Percentiles rank a stretch among this genome's conserved stretches.
Conservation (phyloP, 2,797 vertebrate species). For the Sebastes hubbsi region DNA sequence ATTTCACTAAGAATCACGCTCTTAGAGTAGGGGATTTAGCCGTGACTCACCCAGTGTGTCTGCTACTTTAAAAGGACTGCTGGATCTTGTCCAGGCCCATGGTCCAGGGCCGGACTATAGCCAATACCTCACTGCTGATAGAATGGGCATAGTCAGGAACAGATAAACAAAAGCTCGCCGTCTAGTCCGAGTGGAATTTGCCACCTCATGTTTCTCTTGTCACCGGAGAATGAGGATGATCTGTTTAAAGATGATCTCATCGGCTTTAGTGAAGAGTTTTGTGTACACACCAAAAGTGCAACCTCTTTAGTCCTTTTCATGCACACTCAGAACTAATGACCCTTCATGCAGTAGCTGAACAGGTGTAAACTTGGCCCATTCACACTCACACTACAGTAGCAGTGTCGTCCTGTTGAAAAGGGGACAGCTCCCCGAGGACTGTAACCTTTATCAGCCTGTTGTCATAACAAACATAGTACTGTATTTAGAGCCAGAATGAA, state of each 20-base stretch:
- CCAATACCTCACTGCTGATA: constrained; percentile 4
- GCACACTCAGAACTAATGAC: neutral
- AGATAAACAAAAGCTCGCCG: constrained; percentile 57
- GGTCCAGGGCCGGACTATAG: neutral
- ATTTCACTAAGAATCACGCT: constrained; percentile 17
- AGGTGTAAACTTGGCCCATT: neutral
- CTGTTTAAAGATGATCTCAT: constrained; percentile 5
- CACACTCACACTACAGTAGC: neutral
- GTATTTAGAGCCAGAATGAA: constrained; percentile 6
- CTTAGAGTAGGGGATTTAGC: constrained; percentile 6
- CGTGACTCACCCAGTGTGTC: constrained; percentile 21
- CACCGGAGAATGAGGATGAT: neutral
- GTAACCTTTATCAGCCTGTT: constrained; percentile 44
- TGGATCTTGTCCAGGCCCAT: constrained; percentile 48
- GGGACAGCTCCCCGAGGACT: constrained; percentile 29
- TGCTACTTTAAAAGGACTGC: constrained; percentile 67
- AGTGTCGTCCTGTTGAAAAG: constrained; percentile 18
- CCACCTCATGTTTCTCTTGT: constrained; percentile 18
- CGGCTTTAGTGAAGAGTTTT: neutral
- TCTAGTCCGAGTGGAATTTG: constrained; percentile 25
- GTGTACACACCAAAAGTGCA: neutral
- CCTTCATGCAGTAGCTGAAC: neutral
- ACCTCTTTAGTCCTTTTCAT: neutral
- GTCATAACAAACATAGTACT: constrained; percentile 68
- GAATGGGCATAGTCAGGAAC: constrained; percentile 9